Conservation (phyloP, 2,888 invertebrate genomes). For the Dioctria linearis region DNA sequence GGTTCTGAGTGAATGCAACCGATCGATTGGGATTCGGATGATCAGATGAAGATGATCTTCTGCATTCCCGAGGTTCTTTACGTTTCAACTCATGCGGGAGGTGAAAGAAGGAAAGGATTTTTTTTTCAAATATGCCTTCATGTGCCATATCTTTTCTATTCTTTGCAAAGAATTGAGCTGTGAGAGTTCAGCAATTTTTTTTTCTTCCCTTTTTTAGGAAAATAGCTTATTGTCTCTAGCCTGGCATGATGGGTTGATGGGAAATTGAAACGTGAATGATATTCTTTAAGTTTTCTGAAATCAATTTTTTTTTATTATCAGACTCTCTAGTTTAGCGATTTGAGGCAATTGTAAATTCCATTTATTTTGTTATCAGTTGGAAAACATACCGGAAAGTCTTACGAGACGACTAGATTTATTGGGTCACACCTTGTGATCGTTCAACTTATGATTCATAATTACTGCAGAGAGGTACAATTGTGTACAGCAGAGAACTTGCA, state of each 20-base stretch:
- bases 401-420: constrained; percentile 38
- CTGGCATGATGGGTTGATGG: not conserved
- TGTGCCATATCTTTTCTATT: constrained; percentile 38
- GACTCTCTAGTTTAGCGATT: too few species aligned
- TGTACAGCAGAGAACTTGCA: too few species aligned
- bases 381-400: constrained; percentile 44
- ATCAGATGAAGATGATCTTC: constrained; percentile 49
- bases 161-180: constrained; percentile 26
- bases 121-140: constrained; percentile 18
- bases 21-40: not conserved
- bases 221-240: constrained; percentile 50
- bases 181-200: constrained; percentile 4
- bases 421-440: constrained; percentile 41
- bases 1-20: constrained; percentile 11
- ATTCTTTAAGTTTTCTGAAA: not conserved
- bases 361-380: not conserved
- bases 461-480: too few species aligned
- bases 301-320: not conserved
- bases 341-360: not conserved
- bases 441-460: constrained; percentile 17
- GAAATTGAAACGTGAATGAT: constrained; percentile 33
- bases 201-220: constrained; percentile 20
- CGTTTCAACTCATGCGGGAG: constrained; percentile 18
- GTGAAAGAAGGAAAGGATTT: constrained; percentile 6
- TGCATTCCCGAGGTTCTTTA: constrained; percentile 43